A percentile compares a stretch with the other conserved stretches of the same genome.
phyloP scores from a whole-genome alignment of 2,888 invertebrate genomes.

The Junonia oenone region DNA sequence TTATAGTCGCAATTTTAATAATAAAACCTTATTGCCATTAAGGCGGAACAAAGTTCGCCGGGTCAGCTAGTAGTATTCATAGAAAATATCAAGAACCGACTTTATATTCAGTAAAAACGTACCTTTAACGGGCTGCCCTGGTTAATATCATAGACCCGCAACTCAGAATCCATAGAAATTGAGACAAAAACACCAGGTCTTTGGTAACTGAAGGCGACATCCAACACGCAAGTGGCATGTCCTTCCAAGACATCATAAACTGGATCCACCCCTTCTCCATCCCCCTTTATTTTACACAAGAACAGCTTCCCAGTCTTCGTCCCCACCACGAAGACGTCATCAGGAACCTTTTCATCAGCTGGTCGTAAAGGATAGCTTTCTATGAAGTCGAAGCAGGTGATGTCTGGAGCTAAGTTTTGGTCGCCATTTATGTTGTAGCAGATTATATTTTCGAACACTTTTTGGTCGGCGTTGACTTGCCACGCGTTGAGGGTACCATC shows the following conservation, averaged over 20 bases:
- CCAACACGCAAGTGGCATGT: conserved; percentile 51
- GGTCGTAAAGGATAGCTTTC: conserved; percentile 48
- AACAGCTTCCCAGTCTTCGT: conserved; percentile 49
- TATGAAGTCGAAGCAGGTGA: conserved; percentile 62
- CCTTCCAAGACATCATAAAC: conserved; percentile 49
- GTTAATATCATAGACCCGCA: conserved; percentile 55
- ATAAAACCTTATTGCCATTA: too few relatives aligned
- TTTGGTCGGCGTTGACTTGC: conserved; percentile 54
- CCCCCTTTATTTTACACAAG: conserved; percentile 47
- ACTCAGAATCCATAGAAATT: conserved; percentile 59
- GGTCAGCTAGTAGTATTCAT: too few relatives aligned
- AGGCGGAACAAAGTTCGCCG: too few relatives aligned
- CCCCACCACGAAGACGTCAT: conserved; percentile 60
- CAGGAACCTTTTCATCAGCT: conserved; percentile 44
- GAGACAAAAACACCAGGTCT: conserved; percentile 55
- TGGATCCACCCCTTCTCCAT: conserved; percentile 46
- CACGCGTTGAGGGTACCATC: conserved; percentile 53
- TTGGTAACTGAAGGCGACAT: conserved; percentile 52
- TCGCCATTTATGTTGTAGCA: conserved; percentile 49
- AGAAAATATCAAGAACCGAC: background rate
- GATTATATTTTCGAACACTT: conserved; percentile 51
- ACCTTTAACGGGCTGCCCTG: conserved; percentile 58
- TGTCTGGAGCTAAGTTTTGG: conserved; percentile 45
- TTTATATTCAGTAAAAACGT: conserved; percentile 7
- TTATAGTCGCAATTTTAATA: too few relatives aligned